Evolutionary conservation across 1,140 invertebrate genomes (phyloP).

Genomic region (Diploscapter pachys): DNA sequence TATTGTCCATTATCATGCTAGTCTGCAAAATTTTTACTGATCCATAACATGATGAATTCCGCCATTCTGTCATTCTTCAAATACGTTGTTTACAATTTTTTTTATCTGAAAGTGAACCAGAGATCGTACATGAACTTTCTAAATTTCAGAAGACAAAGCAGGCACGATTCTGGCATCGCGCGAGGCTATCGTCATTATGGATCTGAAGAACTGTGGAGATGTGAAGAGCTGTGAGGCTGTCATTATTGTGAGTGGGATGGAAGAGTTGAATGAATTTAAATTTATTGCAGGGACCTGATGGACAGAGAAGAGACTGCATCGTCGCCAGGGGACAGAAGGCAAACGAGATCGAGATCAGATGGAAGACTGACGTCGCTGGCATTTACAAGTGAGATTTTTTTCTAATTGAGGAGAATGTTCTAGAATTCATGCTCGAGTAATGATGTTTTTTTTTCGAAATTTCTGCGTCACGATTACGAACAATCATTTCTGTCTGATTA

Average conservation of each 20-base stretch:
- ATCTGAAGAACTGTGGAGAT: constrained; percentile 24
- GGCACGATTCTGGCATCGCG: no score
- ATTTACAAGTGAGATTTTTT: constrained; percentile 13
- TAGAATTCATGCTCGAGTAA: background rate
- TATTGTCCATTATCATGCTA: no score
- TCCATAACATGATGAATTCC: no score
- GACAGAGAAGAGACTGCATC: constrained; percentile 3
- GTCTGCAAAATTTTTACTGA: no score
- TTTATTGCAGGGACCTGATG: constrained; percentile 16
- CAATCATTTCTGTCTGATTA: background rate
- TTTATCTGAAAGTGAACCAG: no score
- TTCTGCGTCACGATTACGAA: background rate
- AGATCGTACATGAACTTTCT: no score
- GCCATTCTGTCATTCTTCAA: no score
- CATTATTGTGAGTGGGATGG: constrained; percentile 7
- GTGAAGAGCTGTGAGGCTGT: constrained; percentile 11
- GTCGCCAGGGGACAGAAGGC: background rate
- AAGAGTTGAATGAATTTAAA: background rate
- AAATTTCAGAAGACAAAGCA: no score
- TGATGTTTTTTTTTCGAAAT: background rate
- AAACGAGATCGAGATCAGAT: constrained; percentile 5
- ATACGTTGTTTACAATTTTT: no score
- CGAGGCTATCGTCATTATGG: constrained; percentile 10
- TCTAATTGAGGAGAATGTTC: constrained; percentile 10
- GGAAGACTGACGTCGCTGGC: constrained; percentile 19